Base-by-base conservation (phyloP, 2,797 vertebrate genomes). In the Odontamblyopus rebecca region DNA sequence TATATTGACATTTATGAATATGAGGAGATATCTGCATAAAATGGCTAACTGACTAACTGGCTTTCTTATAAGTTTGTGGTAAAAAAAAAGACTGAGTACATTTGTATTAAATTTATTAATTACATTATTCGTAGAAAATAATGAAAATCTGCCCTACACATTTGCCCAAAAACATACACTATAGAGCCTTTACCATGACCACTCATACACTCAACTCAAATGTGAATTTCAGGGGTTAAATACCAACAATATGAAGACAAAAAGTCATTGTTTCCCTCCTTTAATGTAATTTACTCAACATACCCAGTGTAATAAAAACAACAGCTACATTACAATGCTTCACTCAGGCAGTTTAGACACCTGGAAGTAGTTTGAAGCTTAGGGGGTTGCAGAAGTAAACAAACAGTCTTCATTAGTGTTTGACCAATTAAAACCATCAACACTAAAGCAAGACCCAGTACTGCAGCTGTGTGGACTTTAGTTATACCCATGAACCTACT, bases 401-500 rank as follows among this genome's bases (percentile, higher is more conserved):
- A 67, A 67, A 66, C 64, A 68, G 76, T 70, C 59, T 62, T 73
- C 67, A 68, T 44, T 54, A 26, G 67, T 44, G 67, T 68, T 59
- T 59, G 67, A 68, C n/a, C 67, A 57, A 59, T 59, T 57, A 59
- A 76, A 81, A 86, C 61, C 13, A 38, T 30, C 62, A 16, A 75
- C 72, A 76, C 71, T 73, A 70, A 74, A 70, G 78, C 48, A 60
- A 29, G 61, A 27, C 71, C 66, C 70, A 68, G 63, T 23, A 44
- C 61, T 13, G 62, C 82, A 89, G 84, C 85, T 88, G 86, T 84
- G 85, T 85, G 79, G 79, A 65, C 70, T 77, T 85, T 73, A 27
- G 60, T 51, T 66, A 26, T 30, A 18, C 26, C 6, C 38, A 44
- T 12, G 41, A 65, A 65, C 65, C 44, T 12, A 12, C 64, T 32